Evolutionary conservation across 2,113 vertebrate genomes (phyloP).

Genomic region (Pterocles gutturalis): DNA sequence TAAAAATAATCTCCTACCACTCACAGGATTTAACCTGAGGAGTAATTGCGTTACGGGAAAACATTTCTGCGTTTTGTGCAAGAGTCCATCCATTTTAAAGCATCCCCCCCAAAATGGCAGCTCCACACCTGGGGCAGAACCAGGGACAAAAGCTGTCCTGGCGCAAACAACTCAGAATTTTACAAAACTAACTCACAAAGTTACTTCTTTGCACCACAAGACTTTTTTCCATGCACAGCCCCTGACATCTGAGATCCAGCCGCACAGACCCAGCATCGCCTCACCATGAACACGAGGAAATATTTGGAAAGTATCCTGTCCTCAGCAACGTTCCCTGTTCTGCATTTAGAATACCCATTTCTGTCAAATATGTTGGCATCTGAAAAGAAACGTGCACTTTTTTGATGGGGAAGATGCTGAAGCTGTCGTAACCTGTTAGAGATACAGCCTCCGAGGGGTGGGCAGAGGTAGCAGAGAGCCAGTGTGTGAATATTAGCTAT

Average conservation of each 20-base stretch:
- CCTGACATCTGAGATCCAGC: not conserved
- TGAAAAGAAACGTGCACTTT: not conserved
- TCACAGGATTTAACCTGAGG: not conserved
- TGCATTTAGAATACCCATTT: not conserved
- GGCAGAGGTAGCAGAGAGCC: not conserved
- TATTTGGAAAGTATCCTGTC: not conserved
- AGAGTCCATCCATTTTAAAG: not conserved
- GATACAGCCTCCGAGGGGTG: not conserved
- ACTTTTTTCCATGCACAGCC: not conserved
- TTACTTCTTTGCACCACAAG: not conserved
- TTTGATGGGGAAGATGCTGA: not conserved
- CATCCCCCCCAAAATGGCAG: not conserved
- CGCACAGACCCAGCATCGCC: not conserved
- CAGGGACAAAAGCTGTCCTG: no score
- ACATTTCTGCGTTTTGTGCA: not conserved
- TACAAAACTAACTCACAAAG: not conserved
- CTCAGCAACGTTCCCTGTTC: not conserved
- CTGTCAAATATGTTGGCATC: not conserved
- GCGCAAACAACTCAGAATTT: not conserved
- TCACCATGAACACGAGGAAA: rapidly evolving
- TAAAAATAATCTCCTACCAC: not conserved
- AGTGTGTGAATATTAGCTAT: not conserved
- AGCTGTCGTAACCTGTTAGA: not conserved
- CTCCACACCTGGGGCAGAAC: not conserved
- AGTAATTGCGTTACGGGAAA: not conserved